These are phyloP conservation scores for Aegotheles bennettii DNA, from an alignment of 2,113 vertebrate genomes.

Conservation along the genomic window DNA sequence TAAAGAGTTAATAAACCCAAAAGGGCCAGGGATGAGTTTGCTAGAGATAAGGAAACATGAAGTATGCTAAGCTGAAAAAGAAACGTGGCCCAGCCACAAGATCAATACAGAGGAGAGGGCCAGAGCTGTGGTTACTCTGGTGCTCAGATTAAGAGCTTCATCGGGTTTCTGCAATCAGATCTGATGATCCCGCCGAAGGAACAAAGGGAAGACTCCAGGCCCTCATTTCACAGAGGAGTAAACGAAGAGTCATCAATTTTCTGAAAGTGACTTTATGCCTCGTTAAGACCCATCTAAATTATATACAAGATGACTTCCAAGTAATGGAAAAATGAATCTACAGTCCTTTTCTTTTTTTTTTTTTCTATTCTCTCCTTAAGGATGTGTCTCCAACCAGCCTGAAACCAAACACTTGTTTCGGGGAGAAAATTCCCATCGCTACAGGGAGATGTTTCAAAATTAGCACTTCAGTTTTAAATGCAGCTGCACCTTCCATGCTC, in stretches of 20 bases:
- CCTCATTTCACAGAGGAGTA: slow-evolving; percentile 21
- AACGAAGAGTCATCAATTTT: slow-evolving; percentile 47
- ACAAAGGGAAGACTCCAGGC: slow-evolving; percentile 42
- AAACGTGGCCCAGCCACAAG: background rate
- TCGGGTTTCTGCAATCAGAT: slow-evolving; percentile 18
- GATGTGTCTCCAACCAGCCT: slow-evolving; percentile 2
- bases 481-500: slow-evolving; percentile 20
- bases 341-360: background rate
- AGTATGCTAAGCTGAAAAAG: background rate
- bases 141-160: slow-evolving; percentile 37
- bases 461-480: slow-evolving; percentile 33
- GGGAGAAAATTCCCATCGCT: slow-evolving; percentile 20
- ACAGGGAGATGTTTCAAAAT: slow-evolving; percentile 21
- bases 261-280: slow-evolving; percentile 58
- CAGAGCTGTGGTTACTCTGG: slow-evolving; percentile 17
- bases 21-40: background rate
- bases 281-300: slow-evolving; percentile 61
- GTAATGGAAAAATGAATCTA: slow-evolving; percentile 56
- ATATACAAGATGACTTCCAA: slow-evolving; percentile 56
- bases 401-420: slow-evolving; percentile 51
- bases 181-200: slow-evolving; percentile 20
- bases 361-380: background rate
- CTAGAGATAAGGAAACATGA: background rate
- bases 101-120: slow-evolving; percentile 30
- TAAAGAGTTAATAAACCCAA: background rate